These are phyloP conservation scores for Albula glossodonta DNA, from an alignment of 2,113 vertebrate genomes.

Conservation along the genomic window DNA sequence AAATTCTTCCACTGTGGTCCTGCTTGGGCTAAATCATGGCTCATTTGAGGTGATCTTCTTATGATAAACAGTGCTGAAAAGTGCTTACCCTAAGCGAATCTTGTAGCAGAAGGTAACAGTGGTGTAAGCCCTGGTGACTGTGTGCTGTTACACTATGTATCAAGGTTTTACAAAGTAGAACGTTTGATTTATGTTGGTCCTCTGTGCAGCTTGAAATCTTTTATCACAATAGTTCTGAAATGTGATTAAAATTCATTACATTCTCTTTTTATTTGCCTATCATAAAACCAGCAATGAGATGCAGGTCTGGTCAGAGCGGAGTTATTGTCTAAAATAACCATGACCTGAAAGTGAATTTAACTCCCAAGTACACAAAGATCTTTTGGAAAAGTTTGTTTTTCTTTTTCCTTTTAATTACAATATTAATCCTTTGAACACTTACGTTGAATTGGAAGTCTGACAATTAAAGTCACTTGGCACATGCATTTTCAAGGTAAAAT, in stretches of 20 bases:
- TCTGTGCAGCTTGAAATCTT: conserved; percentile 30
- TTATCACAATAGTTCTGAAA: conserved; percentile 38
- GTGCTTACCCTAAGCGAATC: conserved; percentile 1
- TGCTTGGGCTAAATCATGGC: neutral
- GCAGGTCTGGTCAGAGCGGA: conserved; percentile 18
- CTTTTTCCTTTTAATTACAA: conserved; percentile 15
- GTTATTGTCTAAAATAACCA: conserved; percentile 39
- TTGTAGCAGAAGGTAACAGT: conserved; percentile 28
- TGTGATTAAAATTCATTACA: conserved; percentile 31
- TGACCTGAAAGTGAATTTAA: conserved; percentile 46
- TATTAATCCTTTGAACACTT: conserved; percentile 16
- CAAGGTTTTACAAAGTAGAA: conserved; percentile 11
- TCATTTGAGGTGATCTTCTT: conserved; percentile 23
- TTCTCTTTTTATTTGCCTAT: conserved; percentile 25
- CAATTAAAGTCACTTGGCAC: conserved; percentile 30
- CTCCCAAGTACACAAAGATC: conserved; percentile 56
- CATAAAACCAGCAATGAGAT: conserved; percentile 20
- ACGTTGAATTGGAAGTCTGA: neutral
- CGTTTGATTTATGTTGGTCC: conserved; percentile 41
- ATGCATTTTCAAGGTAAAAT: conserved; percentile 40
- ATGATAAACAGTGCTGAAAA: conserved; percentile 18
- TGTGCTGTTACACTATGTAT: conserved; percentile 23
- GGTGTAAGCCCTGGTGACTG: conserved; percentile 4
- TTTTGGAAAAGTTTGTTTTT: conserved; percentile 33
- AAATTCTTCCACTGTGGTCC: neutral